Conservation (phyloP, 1,140 invertebrate species). For the Microplitis mediator region DNA sequence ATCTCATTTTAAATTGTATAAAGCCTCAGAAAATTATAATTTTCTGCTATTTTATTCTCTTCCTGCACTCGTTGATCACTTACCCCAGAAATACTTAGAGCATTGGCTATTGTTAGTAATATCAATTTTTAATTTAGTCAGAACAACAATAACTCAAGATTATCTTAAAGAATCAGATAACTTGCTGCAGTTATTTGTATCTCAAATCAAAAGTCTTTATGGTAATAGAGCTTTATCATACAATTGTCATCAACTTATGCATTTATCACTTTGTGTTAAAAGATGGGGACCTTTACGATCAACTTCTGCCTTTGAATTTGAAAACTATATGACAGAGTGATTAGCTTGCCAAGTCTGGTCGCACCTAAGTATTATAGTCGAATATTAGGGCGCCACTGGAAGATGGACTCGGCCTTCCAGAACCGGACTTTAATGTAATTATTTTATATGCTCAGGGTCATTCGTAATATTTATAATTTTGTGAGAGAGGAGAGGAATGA, state of each 20-base stretch:
- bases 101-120: constrained; percentile 37
- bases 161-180: constrained; percentile 6
- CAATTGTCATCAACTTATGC: not conserved
- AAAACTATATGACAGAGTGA: too few relatives aligned
- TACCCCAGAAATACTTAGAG: constrained; percentile 35
- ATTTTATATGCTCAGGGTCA: too few relatives aligned
- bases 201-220: not conserved
- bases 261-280: not conserved
- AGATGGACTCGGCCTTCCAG: too few relatives aligned
- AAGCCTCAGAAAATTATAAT: constrained; percentile 34
- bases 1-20: constrained; percentile 29
- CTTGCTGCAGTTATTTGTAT: not conserved
- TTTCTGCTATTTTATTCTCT: constrained; percentile 37
- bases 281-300: not conserved
- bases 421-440: too few relatives aligned
- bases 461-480: too few relatives aligned
- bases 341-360: too few relatives aligned
- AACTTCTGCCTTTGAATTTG: not conserved
- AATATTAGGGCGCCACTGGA: too few relatives aligned
- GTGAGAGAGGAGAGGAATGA: too few relatives aligned
- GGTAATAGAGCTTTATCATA: not conserved
- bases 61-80: constrained; percentile 22
- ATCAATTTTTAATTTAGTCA: too few relatives aligned
- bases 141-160: constrained; percentile 19
- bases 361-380: too few relatives aligned